Evolutionary conservation across 2,113 vertebrate genomes (phyloP).

Genomic region (Indicator indicator): DNA sequence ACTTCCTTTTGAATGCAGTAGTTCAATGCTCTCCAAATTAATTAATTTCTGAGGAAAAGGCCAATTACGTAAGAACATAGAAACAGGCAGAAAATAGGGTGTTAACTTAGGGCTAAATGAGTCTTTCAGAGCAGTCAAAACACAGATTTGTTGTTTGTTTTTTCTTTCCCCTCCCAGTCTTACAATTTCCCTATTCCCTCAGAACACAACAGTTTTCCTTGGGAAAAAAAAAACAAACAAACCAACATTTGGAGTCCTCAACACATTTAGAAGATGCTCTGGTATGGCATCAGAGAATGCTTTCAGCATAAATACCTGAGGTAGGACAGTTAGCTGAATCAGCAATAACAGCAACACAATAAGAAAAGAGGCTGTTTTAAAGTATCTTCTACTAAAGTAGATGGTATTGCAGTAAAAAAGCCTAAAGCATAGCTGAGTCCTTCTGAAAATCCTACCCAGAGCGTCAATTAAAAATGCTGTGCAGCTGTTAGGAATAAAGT

Average conservation of each 20-base stretch:
- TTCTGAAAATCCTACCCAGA: neutral
- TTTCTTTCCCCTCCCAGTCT: neutral
- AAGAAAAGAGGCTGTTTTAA: neutral
- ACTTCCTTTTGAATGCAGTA: neutral
- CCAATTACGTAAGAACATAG: neutral
- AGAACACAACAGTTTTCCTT: neutral
- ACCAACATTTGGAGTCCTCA: neutral
- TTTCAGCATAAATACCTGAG: neutral
- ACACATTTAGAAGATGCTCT: neutral
- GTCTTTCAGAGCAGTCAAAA: neutral
- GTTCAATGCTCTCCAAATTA: neutral
- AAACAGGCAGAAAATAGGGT: neutral
- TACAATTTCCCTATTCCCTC: neutral
- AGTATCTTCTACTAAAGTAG: neutral
- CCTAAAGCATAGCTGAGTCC: rapidly evolving
- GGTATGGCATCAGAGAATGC: neutral
- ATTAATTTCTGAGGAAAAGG: neutral
- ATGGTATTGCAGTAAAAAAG: neutral
- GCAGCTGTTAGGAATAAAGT: neutral
- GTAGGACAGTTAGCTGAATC: neutral
- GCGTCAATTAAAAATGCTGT: neutral
- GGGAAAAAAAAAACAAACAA: neutral
- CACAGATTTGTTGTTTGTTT: neutral
- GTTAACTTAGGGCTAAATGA: neutral
- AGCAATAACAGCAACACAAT: neutral